Evolutionary conservation across 2,888 invertebrate genomes (phyloP).

Genomic region (Cataglyphis cursor): DNA sequence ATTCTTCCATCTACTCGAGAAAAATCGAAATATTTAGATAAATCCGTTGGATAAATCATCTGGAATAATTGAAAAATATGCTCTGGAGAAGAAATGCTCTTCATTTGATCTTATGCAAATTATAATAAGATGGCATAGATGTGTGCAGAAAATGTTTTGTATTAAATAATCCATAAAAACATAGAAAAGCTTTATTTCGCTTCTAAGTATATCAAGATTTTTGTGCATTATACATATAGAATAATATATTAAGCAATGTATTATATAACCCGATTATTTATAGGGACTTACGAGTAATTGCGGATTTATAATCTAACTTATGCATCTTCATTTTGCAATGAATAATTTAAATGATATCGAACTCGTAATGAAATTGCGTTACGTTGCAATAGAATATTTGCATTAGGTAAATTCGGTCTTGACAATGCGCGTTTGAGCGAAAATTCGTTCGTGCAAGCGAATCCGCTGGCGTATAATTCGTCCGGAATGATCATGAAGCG

Average conservation of each 20-base stretch:
- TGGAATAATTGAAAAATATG: neutral
- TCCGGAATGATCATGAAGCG: conserved; percentile 13
- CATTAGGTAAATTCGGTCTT: conserved; percentile 18
- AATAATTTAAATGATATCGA: conserved; percentile 15
- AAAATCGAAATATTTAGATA: neutral
- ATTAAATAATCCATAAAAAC: neutral
- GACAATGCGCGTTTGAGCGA: conserved; percentile 19
- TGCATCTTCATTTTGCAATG: conserved; percentile 19
- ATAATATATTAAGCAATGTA: neutral
- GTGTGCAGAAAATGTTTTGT: neutral
- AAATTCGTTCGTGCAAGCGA: neutral
- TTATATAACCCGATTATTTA: conserved; percentile 21
- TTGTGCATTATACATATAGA: neutral
- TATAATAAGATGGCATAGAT: neutral
- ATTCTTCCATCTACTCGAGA: neutral
- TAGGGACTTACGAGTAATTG: neutral
- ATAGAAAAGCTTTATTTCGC: neutral
- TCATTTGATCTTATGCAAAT: neutral
- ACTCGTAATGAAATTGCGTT: neutral
- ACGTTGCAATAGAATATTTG: conserved; percentile 22
- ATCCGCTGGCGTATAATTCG: conserved; percentile 17
- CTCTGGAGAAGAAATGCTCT: neutral
- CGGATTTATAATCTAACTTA: conserved; percentile 1
- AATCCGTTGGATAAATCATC: neutral
- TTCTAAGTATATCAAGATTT: conserved; percentile 1